These are phyloP conservation scores for Halcyon leucocephala DNA, from an alignment of 2,797 vertebrate genomes.

Conservation along the genomic window DNA sequence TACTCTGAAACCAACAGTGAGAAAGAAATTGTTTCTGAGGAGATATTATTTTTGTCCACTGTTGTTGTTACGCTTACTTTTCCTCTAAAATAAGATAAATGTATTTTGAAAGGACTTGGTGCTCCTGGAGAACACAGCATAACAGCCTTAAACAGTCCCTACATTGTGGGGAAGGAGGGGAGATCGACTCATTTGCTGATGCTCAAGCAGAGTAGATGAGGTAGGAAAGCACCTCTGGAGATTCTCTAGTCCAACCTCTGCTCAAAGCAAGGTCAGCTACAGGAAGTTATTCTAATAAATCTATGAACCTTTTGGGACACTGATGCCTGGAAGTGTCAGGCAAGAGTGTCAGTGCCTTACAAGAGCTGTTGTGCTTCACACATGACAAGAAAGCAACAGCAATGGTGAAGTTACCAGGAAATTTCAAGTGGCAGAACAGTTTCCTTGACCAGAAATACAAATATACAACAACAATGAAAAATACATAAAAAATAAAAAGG, in stretches of 20 bases:
- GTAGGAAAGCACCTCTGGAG: not conserved
- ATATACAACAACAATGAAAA: constrained; percentile 28
- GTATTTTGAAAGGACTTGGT: not conserved
- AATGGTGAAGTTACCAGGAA: not conserved
- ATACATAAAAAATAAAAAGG: not conserved
- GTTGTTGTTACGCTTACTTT: not conserved
- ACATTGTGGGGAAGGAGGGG: not conserved
- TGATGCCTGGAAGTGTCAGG: not conserved
- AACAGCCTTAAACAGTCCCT: not conserved
- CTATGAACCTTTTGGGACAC: not conserved
- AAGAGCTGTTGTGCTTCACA: not conserved
- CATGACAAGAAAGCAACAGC: not conserved
- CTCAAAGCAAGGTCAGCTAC: not conserved
- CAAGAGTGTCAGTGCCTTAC: not conserved
- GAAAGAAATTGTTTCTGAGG: not conserved
- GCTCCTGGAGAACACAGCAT: not conserved
- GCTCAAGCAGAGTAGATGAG: not conserved
- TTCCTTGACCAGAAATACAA: constrained; percentile 15
- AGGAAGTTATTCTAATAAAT: not conserved
- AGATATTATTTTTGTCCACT: not conserved
- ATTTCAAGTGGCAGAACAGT: not conserved
- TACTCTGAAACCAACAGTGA: not conserved
- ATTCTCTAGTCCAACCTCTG: not conserved
- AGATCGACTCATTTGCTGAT: not conserved
- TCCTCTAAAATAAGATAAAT: not conserved